Evolutionary conservation across 2,113 vertebrate genomes (phyloP).

Genomic region (Apodemus speciosus): DNA sequence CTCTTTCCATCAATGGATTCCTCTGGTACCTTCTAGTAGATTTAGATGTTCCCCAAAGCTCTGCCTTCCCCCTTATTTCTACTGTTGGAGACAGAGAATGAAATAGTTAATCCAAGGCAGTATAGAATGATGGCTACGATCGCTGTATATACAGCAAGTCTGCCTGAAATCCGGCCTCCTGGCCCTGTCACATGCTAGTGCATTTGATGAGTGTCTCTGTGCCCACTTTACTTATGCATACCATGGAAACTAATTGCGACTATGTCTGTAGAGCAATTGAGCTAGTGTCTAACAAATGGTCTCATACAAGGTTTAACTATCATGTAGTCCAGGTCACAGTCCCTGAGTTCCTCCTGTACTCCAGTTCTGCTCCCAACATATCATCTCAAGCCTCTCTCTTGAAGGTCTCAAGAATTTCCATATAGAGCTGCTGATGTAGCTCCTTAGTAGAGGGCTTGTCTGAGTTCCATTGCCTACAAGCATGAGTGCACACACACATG

Average conservation of each 20-base stretch:
- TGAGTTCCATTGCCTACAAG: neutral
- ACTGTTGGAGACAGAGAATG: neutral
- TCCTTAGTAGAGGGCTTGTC: neutral
- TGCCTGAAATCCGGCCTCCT: neutral
- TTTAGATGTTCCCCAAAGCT: neutral
- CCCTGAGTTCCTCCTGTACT: too few relatives aligned
- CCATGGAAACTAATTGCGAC: neutral
- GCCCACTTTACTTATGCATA: slow-evolving; percentile 28
- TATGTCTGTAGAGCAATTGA: neutral
- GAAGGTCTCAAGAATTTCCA: too few relatives aligned
- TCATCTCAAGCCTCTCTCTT: too few relatives aligned
- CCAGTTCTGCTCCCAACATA: too few relatives aligned
- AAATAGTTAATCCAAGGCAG: neutral
- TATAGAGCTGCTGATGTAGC: neutral
- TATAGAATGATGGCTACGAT: neutral
- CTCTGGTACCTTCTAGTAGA: neutral
- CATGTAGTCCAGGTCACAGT: too few relatives aligned
- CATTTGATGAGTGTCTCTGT: neutral
- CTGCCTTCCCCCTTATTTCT: neutral
- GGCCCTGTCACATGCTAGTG: neutral
- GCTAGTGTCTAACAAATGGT: slow-evolving; percentile 19
- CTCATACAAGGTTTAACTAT: neutral
- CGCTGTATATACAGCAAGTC: neutral
- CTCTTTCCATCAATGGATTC: neutral
- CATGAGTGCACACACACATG: neutral